Evolutionary conservation across 2,113 vertebrate species (phyloP).

Genomic region (Fregetta grallaria): DNA sequence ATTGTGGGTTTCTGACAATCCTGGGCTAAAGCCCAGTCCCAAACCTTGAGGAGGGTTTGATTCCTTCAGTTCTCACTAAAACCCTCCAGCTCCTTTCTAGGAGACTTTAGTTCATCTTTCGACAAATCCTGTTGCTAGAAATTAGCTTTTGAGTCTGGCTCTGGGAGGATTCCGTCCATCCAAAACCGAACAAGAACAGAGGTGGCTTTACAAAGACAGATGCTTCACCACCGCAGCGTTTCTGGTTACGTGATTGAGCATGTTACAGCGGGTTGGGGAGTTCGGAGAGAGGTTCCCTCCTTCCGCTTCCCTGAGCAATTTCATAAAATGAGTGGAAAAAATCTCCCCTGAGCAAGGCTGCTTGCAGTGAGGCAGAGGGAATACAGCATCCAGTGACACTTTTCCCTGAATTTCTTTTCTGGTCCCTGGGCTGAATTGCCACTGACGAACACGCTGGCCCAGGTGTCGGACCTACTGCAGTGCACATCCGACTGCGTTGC

Average conservation of each 20-base stretch:
- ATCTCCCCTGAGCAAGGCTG: background rate
- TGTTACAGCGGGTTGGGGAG: background rate
- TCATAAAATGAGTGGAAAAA: background rate
- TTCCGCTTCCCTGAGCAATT: background rate
- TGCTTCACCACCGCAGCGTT: accelerated
- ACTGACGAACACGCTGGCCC: accelerated
- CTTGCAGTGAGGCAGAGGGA: background rate
- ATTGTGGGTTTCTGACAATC: background rate
- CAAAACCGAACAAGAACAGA: background rate
- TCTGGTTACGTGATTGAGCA: accelerated
- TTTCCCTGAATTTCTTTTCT: background rate
- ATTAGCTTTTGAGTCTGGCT: background rate
- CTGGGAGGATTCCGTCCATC: background rate
- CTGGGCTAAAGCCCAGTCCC: background rate
- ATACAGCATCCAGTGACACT: background rate
- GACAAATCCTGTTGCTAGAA: background rate
- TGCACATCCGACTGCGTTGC: background rate
- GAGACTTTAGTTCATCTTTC: background rate
- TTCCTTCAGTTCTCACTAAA: background rate
- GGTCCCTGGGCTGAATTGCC: background rate
- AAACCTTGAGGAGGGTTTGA: background rate
- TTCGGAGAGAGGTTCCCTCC: background rate
- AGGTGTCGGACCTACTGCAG: background rate
- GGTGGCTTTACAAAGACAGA: background rate
- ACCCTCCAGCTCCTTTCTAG: background rate